These are phyloP conservation scores for Pristionchus mayeri DNA, from an alignment of 2,888 invertebrate genomes.

Conservation along the genomic window DNA sequence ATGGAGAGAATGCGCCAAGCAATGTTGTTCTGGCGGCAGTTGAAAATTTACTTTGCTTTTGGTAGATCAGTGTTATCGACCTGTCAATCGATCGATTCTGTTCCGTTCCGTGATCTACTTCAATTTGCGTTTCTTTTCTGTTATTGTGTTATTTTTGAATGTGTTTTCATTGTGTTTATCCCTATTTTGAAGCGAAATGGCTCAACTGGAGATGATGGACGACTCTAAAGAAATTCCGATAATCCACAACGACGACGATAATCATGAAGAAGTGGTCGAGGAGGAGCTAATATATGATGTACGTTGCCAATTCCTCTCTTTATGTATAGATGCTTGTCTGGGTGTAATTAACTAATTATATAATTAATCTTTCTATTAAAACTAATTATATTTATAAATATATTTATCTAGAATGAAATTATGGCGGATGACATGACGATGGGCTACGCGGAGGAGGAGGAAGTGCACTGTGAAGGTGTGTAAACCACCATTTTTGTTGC, in stretches of 20 bases:
- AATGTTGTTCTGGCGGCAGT: background rate
- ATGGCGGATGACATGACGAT: background rate
- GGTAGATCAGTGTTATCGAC: background rate
- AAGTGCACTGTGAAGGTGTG: constrained; percentile 1
- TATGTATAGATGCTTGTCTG: too few species aligned
- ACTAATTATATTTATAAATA: background rate
- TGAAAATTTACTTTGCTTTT: background rate
- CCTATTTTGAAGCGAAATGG: background rate
- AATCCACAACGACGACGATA: background rate
- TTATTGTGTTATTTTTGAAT: background rate
- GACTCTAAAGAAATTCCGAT: background rate
- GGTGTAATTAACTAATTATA: too few species aligned
- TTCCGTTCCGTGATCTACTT: too few species aligned
- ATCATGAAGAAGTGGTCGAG: background rate
- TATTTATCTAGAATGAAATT: background rate
- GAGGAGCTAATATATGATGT: constrained; percentile 34
- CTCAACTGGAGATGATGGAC: constrained; percentile 6
- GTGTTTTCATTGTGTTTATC: background rate
- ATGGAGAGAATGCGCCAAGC: background rate
- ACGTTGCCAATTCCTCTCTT: background rate
- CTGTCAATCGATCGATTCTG: too few species aligned
- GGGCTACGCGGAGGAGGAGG: constrained; percentile 29
- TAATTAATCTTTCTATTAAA: background rate
- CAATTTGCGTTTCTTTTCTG: background rate
- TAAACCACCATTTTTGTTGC: background rate